A percentile compares a stretch with the other conserved stretches of the same genome.
Evolutionary conservation across 2,888 invertebrate genomes (phyloP).

Genomic region (Agonopterix heracliana): DNA sequence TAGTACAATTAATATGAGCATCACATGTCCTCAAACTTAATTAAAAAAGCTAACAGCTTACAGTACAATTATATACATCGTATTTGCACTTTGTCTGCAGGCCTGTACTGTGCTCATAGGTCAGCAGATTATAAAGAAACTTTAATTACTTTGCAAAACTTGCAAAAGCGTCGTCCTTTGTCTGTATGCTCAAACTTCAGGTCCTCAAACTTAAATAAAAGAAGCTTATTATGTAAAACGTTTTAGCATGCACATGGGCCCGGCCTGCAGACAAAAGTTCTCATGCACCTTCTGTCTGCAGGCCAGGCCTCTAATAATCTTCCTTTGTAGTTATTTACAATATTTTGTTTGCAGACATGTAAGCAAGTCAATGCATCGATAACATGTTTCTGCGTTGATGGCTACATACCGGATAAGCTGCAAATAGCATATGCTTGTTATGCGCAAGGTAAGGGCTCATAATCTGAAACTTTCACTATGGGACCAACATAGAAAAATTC

Average conservation of each 20-base stretch:
- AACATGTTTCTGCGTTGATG: background rate
- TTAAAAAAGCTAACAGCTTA: slow-evolving; percentile 19
- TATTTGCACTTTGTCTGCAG: background rate
- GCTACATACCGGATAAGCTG: background rate
- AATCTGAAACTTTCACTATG: too few species aligned
- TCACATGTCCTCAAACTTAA: too few species aligned
- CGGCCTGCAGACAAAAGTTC: too few species aligned
- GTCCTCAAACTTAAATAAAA: too few species aligned
- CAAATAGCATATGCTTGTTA: background rate
- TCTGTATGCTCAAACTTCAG: too few species aligned
- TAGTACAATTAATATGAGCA: too few species aligned
- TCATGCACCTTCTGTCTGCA: background rate
- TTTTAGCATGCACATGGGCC: too few species aligned
- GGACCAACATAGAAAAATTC: too few species aligned
- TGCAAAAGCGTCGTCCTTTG: background rate
- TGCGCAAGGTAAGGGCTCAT: background rate
- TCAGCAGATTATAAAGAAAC: slow-evolving; percentile 14
- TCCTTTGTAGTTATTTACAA: too few species aligned
- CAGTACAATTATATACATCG: background rate
- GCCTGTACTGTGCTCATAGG: background rate
- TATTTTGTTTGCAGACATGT: too few species aligned
- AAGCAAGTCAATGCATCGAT: background rate
- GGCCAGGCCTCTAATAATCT: background rate
- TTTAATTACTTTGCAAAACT: background rate
- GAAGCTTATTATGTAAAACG: too few species aligned